These are phyloP conservation scores for Acrocyrtus sp. DNA, from an alignment of 2,888 invertebrate genomes.

Conservation along the genomic window DNA sequence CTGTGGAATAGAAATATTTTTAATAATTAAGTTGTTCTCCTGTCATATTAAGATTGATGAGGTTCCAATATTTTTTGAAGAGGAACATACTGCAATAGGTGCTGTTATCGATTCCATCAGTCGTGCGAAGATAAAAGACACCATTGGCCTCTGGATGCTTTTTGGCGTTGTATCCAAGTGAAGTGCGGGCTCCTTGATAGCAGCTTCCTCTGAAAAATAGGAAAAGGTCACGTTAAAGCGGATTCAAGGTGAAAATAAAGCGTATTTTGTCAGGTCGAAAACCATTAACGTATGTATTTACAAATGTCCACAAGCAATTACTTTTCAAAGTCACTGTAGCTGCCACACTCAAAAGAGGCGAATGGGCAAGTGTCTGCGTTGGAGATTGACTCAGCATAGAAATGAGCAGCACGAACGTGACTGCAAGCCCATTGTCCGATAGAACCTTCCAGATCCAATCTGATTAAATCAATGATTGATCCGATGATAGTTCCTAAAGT, in stretches of 20 bases:
- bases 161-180: constrained; percentile 54
- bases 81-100: constrained; percentile 60
- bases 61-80: too few species aligned
- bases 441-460: constrained; percentile 57
- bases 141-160: constrained; percentile 31
- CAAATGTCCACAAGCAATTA: constrained; percentile 32
- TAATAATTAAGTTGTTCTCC: too few species aligned
- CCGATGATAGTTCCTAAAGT: constrained; percentile 55
- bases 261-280: too few species aligned
- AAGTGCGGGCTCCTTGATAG: constrained; percentile 51
- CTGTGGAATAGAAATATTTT: constrained; percentile 50
- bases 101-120: constrained; percentile 40
- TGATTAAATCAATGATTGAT: constrained; percentile 59
- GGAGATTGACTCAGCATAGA: constrained; percentile 62
- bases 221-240: too few species aligned
- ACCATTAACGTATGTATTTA: background rate
- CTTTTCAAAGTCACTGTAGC: constrained; percentile 64
- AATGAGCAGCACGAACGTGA: constrained; percentile 61
- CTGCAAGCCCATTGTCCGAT: constrained; percentile 61
- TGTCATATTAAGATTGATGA: background rate
- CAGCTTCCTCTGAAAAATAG: constrained; percentile 55
- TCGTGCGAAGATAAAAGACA: constrained; percentile 56
- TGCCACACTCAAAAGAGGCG: constrained; percentile 65
- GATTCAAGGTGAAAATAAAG: too few species aligned
- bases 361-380: constrained; percentile 65